These are phyloP conservation scores for Premnoplex brunnescens DNA, from an alignment of 2,797 vertebrate genomes.

Conservation along the genomic window DNA sequence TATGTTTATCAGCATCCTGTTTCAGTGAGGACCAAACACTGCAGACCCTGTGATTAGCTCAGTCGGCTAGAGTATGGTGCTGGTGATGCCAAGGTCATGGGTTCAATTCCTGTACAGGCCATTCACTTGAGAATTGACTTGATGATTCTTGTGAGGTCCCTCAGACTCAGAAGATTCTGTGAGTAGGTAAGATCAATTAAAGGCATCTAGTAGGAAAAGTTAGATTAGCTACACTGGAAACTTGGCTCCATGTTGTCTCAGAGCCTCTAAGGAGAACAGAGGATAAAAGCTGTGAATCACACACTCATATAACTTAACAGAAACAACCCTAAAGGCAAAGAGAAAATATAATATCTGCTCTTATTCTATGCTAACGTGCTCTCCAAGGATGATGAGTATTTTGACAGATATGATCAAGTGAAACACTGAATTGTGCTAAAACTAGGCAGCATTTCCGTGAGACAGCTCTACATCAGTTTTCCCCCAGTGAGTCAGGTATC, in stretches of 20 bases:
- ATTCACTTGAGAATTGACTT: not conserved
- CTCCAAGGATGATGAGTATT: not conserved
- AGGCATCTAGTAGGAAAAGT: not conserved
- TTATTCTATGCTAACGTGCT: not conserved
- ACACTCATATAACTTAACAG: not conserved
- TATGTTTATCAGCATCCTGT: not conserved
- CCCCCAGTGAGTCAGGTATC: not conserved
- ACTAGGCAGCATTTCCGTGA: not conserved
- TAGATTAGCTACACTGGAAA: not conserved
- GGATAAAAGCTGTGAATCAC: not conserved
- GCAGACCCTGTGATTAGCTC: not conserved
- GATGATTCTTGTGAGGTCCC: no score
- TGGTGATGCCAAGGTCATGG: not conserved
- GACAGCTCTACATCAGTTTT: not conserved
- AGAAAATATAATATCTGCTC: not conserved
- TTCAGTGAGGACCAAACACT: not conserved
- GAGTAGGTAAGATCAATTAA: not conserved
- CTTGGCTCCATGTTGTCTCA: not conserved
- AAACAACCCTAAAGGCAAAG: constrained; percentile 1
- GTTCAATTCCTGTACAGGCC: not conserved
- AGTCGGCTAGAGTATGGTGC: not conserved
- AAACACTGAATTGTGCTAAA: not conserved
- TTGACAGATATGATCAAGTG: not conserved
- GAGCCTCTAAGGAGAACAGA: not conserved
- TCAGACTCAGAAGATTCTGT: not conserved